Conservation (phyloP, 2,888 invertebrate species). For the Rhodophaea formosa region DNA sequence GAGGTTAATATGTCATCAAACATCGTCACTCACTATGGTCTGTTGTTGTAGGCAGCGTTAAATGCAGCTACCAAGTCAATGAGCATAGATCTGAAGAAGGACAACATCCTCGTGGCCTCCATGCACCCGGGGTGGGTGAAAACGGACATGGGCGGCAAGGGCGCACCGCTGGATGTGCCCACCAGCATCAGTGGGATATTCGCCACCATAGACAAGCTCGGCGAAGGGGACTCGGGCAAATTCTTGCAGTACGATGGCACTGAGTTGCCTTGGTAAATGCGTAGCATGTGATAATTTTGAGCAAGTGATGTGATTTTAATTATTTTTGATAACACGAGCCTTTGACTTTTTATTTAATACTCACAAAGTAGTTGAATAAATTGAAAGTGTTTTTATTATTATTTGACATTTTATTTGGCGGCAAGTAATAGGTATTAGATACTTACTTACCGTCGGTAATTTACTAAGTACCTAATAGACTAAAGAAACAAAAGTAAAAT, state of each 20-base stretch:
- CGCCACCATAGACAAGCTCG: slow-evolving; percentile 82
- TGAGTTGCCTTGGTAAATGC: slow-evolving; percentile 82
- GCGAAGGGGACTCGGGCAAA: slow-evolving; percentile 85
- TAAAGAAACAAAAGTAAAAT: too few species aligned
- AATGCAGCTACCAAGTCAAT: slow-evolving; percentile 93
- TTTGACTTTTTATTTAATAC: too few species aligned
- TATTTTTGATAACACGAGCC: too few species aligned
- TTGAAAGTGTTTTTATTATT: too few species aligned
- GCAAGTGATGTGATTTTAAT: too few species aligned
- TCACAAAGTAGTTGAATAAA: too few species aligned
- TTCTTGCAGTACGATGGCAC: slow-evolving; percentile 90
- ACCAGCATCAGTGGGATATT: slow-evolving; percentile 85
- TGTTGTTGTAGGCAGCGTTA: slow-evolving; percentile 85
- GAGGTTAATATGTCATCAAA: too few species aligned
- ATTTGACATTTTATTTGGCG: too few species aligned
- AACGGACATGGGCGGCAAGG: slow-evolving; percentile 93
- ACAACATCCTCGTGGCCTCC: slow-evolving; percentile 86
- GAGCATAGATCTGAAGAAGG: slow-evolving; percentile 88
- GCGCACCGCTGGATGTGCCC: slow-evolving; percentile 87
- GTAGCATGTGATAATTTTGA: not conserved
- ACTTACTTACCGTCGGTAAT: too few species aligned
- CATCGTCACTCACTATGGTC: not conserved
- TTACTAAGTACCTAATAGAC: too few species aligned
- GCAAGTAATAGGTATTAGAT: too few species aligned
- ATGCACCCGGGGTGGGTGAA: slow-evolving; percentile 96